Evolutionary conservation across 2,797 vertebrate genomes (phyloP), one percentile per base, ranked within the genome.

Genomic region (Aviceda leuphotes): DNA sequence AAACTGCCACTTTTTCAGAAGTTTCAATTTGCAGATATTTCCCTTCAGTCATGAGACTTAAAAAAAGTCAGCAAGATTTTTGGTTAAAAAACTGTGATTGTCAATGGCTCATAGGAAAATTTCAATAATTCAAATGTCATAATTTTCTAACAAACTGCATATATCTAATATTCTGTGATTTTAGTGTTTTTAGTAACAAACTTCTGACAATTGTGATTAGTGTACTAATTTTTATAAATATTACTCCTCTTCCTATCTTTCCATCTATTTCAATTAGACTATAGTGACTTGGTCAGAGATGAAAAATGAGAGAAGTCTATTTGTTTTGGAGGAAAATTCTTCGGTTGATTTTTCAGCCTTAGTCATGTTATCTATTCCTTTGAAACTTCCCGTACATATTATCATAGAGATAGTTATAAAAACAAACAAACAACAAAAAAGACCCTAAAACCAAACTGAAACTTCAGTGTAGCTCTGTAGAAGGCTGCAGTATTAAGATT

Each of bases 21-120:
- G 6, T 58, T 77, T 83, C 17, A 26, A 19, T 15, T 63, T 80
- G 12, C 6, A 52, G 30, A 24, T 55, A 25, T 50, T 83, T 80
- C 9, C 9, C 52, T 89, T 80, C 9, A 55, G 4, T 20, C 12
- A 12, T 26, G 21, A 71, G 14, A 22, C 8, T n/a, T 63, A 19
- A 88, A 81, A 70, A 37, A 7, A 18, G 33, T 1, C 13, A 20
- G 7, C 33, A 70, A 63, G 6, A 50, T 59, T 85, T 82, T 62
- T 4, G 1, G 4, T 35, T n/a, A 84, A 56, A 62, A 33, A 8
- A 3, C 0, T 26, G 1, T 25, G 12, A 59, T 19, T 50, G 3
- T 33, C 22, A 63, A 11, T 54, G 6, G 1, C 4, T 67, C 9
- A 82, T 24, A 18, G 8, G 52, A 66, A 78, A 6, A 62, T 37